Conservation (phyloP, 2,797 vertebrate genomes). For the Sebastes oblongus region DNA sequence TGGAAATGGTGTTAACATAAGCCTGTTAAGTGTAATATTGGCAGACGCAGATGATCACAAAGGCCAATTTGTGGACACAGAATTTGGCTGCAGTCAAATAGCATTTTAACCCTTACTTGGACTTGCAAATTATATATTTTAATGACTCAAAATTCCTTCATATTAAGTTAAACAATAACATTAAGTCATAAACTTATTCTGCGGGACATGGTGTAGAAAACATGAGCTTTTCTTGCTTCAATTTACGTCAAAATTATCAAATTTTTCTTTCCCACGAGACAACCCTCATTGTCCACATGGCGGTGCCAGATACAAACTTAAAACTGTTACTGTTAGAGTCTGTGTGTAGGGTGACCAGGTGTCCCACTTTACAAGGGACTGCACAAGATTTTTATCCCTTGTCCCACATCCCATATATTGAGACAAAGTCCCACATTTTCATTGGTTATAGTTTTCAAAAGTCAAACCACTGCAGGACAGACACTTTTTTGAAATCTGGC, state of each 20-base stretch:
- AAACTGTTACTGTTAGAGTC: background rate
- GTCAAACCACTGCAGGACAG: too few relatives aligned
- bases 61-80: constrained; percentile 70
- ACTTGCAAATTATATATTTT: background rate
- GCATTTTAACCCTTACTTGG: constrained; percentile 19
- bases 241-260: background rate
- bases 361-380: too few relatives aligned
- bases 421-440: too few relatives aligned
- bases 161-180: background rate
- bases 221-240: background rate
- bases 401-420: too few relatives aligned
- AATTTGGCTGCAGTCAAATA: constrained; percentile 15
- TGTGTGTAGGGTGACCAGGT: background rate
- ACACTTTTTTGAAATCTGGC: too few relatives aligned
- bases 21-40: constrained; percentile 80
- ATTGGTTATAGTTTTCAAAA: too few relatives aligned
- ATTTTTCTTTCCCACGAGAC: background rate
- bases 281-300: constrained; percentile 9
- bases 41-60: constrained; percentile 64
- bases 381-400: accelerated
- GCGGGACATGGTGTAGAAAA: background rate
- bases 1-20: constrained; percentile 82
- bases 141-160: background rate
- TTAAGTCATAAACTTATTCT: background rate
- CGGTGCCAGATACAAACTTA: background rate